phyloP scores from a whole-genome alignment of 2,797 vertebrate genomes.

The Phataginus tricuspis region DNA sequence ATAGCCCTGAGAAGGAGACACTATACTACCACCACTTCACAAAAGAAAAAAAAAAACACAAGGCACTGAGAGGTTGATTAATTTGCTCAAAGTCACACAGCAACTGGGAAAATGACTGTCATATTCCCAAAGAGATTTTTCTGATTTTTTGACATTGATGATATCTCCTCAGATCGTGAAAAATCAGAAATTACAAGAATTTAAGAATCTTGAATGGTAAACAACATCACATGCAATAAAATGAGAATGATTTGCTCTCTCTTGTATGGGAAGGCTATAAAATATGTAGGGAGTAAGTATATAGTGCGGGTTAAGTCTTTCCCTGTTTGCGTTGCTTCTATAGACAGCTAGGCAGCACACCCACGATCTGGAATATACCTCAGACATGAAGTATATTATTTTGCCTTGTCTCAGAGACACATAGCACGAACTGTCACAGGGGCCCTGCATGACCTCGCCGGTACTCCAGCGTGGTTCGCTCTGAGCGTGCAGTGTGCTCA shows the following conservation, averaged over 20 bases:
- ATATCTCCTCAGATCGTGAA: neutral
- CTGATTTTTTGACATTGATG: neutral
- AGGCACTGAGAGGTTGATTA: neutral
- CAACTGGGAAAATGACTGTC: neutral
- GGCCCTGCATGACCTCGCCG: fast-evolving
- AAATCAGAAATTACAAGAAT: neutral
- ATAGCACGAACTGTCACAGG: neutral
- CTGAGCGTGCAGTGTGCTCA: fast-evolving
- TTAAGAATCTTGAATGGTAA: neutral
- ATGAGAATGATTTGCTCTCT: neutral
- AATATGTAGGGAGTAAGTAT: neutral
- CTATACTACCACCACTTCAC: neutral
- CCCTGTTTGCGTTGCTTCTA: neutral
- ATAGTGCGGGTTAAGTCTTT: neutral
- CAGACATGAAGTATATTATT: fast-evolving
- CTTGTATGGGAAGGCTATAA: neutral
- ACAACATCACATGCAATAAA: neutral
- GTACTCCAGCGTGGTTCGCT: neutral
- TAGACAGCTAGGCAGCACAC: neutral
- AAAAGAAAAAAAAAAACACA: neutral
- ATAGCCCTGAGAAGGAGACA: neutral
- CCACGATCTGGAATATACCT: neutral
- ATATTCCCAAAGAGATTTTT: neutral
- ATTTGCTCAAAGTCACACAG: neutral
- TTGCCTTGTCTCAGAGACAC: neutral